These are phyloP conservation scores for Choreutis nemorana DNA, from an alignment of 2,888 invertebrate genomes.

Conservation along the genomic window DNA sequence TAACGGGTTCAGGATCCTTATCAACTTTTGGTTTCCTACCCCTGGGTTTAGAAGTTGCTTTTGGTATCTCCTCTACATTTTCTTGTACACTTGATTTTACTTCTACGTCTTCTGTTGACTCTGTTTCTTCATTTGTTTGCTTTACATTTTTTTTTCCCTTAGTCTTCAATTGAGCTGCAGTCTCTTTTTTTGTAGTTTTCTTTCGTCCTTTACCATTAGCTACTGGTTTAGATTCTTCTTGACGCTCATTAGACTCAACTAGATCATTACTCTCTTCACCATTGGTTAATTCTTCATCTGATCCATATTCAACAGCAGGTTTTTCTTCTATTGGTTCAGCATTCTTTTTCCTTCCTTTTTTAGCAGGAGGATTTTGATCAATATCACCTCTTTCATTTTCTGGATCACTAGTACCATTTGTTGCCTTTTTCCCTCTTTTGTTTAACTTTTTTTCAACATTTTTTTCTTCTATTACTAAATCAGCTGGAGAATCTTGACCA, in stretches of 20 bases:
- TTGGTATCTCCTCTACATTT: constrained; percentile 25
- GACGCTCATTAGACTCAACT: constrained; percentile 30
- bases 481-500: constrained; percentile 22
- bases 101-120: too few relatives aligned
- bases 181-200: constrained; percentile 40
- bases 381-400: constrained; percentile 21
- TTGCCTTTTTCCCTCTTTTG: constrained; percentile 38
- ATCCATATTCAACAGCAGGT: constrained; percentile 23
- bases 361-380: constrained; percentile 32
- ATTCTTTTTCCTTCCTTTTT: constrained; percentile 44
- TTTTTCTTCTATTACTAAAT: constrained; percentile 21
- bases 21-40: constrained; percentile 30
- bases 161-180: constrained; percentile 16
- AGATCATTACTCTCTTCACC: constrained; percentile 25
- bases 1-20: constrained; percentile 22
- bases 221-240: constrained; percentile 18
- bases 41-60: constrained; percentile 27
- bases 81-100: neutral
- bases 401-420: constrained; percentile 20
- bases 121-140: constrained; percentile 21
- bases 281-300: constrained; percentile 25
- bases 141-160: constrained; percentile 33
- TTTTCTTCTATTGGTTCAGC: constrained; percentile 27
- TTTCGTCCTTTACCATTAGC: constrained; percentile 33
- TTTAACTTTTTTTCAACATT: constrained; percentile 21